Evolutionary conservation across 2,113 vertebrate genomes (phyloP), one percentile per base, ranked within the genome.

Genomic region (Phrynocephalus versicolor): DNA sequence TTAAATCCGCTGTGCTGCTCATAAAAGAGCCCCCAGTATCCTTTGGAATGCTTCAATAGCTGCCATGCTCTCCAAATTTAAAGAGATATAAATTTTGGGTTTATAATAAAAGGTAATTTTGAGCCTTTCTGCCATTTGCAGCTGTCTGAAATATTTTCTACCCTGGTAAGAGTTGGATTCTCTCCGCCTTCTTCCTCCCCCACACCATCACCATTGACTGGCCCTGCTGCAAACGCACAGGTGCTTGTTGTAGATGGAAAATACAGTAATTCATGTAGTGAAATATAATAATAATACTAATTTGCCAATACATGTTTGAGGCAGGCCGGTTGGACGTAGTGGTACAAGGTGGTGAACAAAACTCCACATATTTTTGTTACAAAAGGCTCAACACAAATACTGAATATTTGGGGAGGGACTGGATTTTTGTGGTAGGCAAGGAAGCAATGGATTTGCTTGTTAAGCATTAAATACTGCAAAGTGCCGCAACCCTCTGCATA

Each of bases 21-120:
- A 91, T 91, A 79, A 85, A 72, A 81, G 84, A 75, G 85, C 72
- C 57, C 57, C 65, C 37, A 80, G 0, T 25, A 15, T 87, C 41
- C 67, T 64, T 87, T 27, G 21, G 85, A 93, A 87, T 23, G 33
- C 69, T 89, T 88, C 60, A 84, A 91, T 85, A 64, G 65, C 74
- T 81, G 82, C 35, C 1, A 84, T 88, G 80, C 72, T 83, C 72
- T 73, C 86, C 80, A 93, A 90, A 78, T 81, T 92, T 93, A 90
- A 92, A 92, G 89, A 89, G 80, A 85, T 85, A 86, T 90, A 92
- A 60, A 39, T 23, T 76, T 30, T 79, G 27, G 12, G 9, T 78
- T 78, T 85, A 60, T 88, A 90, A 89, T 80, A 21, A 81, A 71
- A n/a, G 67, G 79, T 82, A 74, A 89, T 91, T 93, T 90, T 85